These are phyloP conservation scores for Zoroaster sp. DNA, from an alignment of 53 echinoderm and acorn worm genomes.

Conservation along the genomic window DNA sequence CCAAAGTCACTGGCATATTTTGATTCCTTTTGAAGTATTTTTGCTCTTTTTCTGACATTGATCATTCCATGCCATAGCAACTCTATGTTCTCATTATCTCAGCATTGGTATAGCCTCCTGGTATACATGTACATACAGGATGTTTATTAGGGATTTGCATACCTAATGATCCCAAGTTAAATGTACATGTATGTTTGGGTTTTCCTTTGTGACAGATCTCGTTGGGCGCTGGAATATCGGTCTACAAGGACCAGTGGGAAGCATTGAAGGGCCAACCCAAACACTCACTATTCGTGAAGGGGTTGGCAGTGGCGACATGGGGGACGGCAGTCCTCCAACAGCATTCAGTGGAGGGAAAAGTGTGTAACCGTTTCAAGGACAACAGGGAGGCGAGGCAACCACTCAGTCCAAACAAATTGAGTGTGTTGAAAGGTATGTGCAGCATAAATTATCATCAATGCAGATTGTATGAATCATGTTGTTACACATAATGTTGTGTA, in stretches of 20 bases:
- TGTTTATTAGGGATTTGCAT: no score
- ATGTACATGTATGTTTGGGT: background rate
- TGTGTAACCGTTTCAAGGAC: conserved; percentile 5
- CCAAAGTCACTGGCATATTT: no score
- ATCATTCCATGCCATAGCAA: no score
- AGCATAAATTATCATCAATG: background rate
- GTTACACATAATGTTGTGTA: background rate
- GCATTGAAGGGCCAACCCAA: background rate
- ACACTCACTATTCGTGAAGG: conserved; percentile 15
- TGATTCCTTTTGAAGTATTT: no score
- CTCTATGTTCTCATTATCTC: no score
- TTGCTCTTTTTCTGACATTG: no score
- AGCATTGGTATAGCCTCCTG: no score
- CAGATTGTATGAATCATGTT: background rate
- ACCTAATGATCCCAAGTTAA: background rate
- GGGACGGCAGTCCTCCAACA: conserved; percentile 1
- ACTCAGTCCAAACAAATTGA: background rate
- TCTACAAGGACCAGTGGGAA: background rate
- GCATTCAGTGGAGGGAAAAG: conserved; percentile 13
- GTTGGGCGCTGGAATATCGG: background rate
- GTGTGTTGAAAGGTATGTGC: conserved; percentile 12
- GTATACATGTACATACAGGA: no score
- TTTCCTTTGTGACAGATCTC: conserved; percentile 29
- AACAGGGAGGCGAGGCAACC: background rate
- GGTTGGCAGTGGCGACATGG: conserved; percentile 30